These are phyloP conservation scores for Liasis olivaceus DNA, from an alignment of 2,797 vertebrate species.

Conservation along the genomic window DNA sequence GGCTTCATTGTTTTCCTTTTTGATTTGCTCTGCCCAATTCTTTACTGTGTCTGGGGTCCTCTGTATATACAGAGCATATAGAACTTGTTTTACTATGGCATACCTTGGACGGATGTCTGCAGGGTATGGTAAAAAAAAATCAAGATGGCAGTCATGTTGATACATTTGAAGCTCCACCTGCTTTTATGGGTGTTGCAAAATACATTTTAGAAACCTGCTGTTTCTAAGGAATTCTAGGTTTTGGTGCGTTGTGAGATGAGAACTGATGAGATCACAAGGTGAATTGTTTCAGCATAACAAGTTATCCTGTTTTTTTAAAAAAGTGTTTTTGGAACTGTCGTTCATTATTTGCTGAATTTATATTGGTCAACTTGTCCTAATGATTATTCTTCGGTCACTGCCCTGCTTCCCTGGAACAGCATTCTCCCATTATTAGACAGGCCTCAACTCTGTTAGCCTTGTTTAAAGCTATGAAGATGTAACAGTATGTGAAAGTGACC, in stretches of 20 bases:
- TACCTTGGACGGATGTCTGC: too few relatives aligned
- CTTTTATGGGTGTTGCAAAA: not conserved
- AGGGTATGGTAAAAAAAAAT: too few relatives aligned
- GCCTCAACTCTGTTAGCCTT: too few relatives aligned
- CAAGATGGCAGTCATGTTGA: too few relatives aligned
- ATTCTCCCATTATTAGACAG: too few relatives aligned
- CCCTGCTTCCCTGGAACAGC: too few relatives aligned
- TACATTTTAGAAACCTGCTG: not conserved
- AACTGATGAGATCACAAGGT: not conserved
- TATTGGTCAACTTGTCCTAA: not conserved
- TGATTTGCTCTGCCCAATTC: not conserved
- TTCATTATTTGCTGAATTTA: constrained; percentile 7
- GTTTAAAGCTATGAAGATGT: too few relatives aligned
- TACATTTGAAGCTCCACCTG: too few relatives aligned
- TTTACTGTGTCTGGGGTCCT: not conserved
- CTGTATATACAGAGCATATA: too few relatives aligned
- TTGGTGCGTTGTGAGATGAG: not conserved
- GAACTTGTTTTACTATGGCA: not conserved
- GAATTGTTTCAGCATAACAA: not conserved
- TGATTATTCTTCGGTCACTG: constrained; percentile 15
- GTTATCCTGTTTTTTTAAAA: not conserved
- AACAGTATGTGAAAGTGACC: too few relatives aligned
- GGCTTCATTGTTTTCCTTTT: not conserved
- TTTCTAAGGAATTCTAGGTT: constrained; percentile 2
- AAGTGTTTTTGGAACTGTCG: constrained; percentile 1